Conservation (phyloP, 2,113 vertebrate genomes). For the Hoplias malabaricus region DNA sequence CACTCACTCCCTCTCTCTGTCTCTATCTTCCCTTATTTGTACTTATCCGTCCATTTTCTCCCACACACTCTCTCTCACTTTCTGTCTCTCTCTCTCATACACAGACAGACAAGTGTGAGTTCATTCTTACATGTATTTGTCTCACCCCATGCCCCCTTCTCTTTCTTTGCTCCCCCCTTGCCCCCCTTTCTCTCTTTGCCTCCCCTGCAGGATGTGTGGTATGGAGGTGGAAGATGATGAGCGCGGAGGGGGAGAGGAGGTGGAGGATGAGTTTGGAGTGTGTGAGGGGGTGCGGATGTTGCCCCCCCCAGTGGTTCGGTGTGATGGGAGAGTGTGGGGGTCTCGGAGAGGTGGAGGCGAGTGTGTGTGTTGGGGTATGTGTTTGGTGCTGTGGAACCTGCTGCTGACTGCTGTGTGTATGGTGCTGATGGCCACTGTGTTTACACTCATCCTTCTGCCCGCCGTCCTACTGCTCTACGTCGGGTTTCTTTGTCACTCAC, state of each 20-base stretch:
- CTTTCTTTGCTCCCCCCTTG: not conserved
- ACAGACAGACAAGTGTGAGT: too few species aligned
- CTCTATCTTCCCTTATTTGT: too few species aligned
- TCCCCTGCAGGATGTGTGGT: conserved; percentile 70
- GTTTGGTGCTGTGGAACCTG: conserved; percentile 80
- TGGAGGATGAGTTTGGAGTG: conserved; percentile 69
- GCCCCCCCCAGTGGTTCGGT: conserved; percentile 71
- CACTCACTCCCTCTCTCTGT: too few species aligned
- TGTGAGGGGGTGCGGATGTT: conserved; percentile 73
- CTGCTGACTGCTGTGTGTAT: conserved; percentile 69
- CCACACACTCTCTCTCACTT: too few species aligned
- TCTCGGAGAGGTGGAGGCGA: conserved; percentile 74
- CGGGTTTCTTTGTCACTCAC: conserved; percentile 87
- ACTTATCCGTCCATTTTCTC: too few species aligned
- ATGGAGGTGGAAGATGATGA: conserved; percentile 66
- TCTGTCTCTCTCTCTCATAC: too few species aligned
- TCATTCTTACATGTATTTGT: too few species aligned
- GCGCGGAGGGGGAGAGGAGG: conserved; percentile 64
- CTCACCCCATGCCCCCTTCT: not conserved
- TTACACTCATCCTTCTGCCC: conserved; percentile 77
- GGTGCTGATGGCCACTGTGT: conserved; percentile 71
- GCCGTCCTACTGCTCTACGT: conserved; percentile 79
- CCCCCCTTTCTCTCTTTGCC: not conserved
- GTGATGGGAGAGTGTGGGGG: conserved; percentile 63
- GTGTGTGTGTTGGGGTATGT: conserved; percentile 79